A percentile compares a stretch with the other conserved stretches of the same genome.
These are phyloP conservation scores for Lasioglossum vierecki DNA, from an alignment of 2,888 invertebrate genomes.

Conservation along the genomic window DNA sequence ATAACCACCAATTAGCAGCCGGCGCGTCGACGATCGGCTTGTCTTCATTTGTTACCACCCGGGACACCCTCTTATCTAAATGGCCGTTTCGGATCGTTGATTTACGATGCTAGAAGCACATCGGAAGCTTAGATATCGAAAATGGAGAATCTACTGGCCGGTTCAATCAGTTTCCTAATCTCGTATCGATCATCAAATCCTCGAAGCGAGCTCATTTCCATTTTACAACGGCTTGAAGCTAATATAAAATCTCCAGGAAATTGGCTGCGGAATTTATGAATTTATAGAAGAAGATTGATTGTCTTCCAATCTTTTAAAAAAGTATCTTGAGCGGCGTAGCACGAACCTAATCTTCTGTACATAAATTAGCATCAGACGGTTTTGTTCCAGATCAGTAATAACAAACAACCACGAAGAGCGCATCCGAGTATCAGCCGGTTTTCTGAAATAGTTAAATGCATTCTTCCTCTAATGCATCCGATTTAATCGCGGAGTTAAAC, in stretches of 20 bases:
- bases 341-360: not conserved
- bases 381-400: not conserved
- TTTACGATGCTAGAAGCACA: not conserved
- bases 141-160: not conserved
- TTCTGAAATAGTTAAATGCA: not conserved
- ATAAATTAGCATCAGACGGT: not conserved
- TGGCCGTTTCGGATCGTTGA: not conserved
- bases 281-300: not conserved
- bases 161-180: not conserved
- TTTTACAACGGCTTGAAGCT: too few species aligned
- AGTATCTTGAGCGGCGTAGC: not conserved
- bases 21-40: not conserved
- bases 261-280: too few species aligned
- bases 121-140: not conserved
- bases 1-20: slow-evolving; percentile 26
- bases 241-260: too few species aligned
- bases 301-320: not conserved
- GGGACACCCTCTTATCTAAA: slow-evolving; percentile 2
- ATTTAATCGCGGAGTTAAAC: slow-evolving; percentile 6
- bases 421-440: not conserved
- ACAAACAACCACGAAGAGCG: not conserved
- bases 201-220: too few species aligned
- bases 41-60: slow-evolving; percentile 17
- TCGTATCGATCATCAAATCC: not conserved
- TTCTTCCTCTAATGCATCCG: slow-evolving; percentile 2